Percentiles rank a stretch among this genome's conserved stretches.
These are phyloP conservation scores for Drosophila arizonae DNA, from an alignment of 1,140 invertebrate genomes.

Conservation along the genomic window DNA sequence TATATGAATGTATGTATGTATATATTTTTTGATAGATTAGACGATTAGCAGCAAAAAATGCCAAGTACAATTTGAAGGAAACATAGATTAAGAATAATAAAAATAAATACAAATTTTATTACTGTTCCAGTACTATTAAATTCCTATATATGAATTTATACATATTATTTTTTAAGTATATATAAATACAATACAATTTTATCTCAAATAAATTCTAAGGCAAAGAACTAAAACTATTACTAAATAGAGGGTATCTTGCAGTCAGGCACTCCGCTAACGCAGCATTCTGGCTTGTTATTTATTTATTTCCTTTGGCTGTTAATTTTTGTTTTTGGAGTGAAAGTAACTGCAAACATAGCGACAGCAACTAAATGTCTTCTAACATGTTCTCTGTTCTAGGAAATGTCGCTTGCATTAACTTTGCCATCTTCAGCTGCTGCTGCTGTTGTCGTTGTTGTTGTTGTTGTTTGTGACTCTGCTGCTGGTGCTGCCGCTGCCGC, in stretches of 20 bases:
- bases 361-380: conserved; percentile 41
- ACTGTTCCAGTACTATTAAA: too few relatives aligned
- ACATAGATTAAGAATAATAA: too few relatives aligned
- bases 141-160: too few relatives aligned
- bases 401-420: conserved; percentile 36
- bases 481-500: neutral
- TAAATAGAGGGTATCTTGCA: neutral
- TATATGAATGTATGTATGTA: too few relatives aligned
- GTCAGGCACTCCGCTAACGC: neutral
- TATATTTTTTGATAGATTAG: too few relatives aligned
- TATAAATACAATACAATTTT: too few relatives aligned
- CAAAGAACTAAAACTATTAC: too few relatives aligned
- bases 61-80: too few relatives aligned
- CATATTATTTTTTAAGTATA: too few relatives aligned
- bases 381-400: conserved; percentile 36
- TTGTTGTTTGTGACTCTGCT: neutral
- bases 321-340: conserved; percentile 38
- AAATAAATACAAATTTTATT: too few relatives aligned
- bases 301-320: conserved; percentile 31
- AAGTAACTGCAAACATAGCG: conserved; percentile 52
- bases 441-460: neutral
- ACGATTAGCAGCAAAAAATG: too few relatives aligned
- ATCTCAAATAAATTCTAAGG: too few relatives aligned
- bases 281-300: conserved; percentile 16
- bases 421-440: conserved; percentile 20